Evolutionary conservation across 2,113 vertebrate genomes (phyloP).

Genomic region (Irena cyanogastra): DNA sequence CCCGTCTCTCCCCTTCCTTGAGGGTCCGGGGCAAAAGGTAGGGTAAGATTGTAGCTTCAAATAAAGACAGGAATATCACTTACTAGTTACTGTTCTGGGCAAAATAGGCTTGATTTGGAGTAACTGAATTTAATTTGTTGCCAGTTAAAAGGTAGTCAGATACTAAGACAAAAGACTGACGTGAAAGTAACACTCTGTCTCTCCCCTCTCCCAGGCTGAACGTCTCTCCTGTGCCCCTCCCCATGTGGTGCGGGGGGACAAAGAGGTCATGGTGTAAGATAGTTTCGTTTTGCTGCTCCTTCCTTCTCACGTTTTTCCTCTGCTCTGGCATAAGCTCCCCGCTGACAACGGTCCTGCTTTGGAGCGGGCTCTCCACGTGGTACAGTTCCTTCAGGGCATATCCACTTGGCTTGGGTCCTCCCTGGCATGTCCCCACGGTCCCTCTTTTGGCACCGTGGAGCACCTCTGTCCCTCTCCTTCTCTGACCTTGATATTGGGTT

Average conservation of each 20-base stretch:
- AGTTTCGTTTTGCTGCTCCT: neutral
- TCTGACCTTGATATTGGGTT: neutral
- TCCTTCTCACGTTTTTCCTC: neutral
- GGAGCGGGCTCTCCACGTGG: neutral
- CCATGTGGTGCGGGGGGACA: accelerated
- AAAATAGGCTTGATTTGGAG: neutral
- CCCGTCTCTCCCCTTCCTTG: neutral
- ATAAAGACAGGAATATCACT: neutral
- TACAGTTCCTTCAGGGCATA: neutral
- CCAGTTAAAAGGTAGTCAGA: neutral
- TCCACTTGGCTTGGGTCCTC: neutral
- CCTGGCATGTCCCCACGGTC: too few relatives aligned
- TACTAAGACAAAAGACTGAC: neutral
- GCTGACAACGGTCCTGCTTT: neutral
- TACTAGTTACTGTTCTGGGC: neutral
- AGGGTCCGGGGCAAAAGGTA: neutral
- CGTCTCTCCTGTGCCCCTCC: neutral
- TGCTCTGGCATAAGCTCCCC: neutral
- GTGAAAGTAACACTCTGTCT: neutral
- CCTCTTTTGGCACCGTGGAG: neutral
- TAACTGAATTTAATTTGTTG: neutral
- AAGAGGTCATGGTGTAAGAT: accelerated
- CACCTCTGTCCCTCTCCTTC: neutral
- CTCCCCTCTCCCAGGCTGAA: neutral
- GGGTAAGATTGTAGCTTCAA: neutral